A percentile compares a stretch with the other conserved stretches of the same genome.
These are phyloP conservation scores for Caenorhabditis becei DNA, from an alignment of 2,888 invertebrate genomes.

Conservation along the genomic window DNA sequence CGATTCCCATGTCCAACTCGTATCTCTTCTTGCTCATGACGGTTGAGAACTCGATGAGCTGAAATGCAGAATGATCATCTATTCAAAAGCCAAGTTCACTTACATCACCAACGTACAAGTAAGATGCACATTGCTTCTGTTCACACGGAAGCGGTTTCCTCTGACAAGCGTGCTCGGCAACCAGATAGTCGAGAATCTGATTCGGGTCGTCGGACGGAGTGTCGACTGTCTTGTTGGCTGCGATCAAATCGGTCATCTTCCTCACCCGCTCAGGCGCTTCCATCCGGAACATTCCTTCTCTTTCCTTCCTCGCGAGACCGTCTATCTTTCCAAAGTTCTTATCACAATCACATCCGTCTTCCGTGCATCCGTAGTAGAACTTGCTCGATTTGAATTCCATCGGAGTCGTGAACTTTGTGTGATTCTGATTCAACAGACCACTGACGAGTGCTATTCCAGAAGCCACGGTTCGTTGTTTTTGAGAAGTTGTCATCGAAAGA, in stretches of 20 bases:
- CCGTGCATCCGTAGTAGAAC: conserved; percentile 25
- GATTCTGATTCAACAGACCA: conserved; percentile 30
- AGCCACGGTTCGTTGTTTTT: conserved; percentile 25
- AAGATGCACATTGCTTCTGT: conserved; percentile 10
- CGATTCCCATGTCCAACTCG: conserved; percentile 38
- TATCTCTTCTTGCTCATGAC: conserved; percentile 18
- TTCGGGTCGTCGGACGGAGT: conserved; percentile 8
- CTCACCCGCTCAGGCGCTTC: conserved; percentile 7
- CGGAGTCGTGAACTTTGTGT: conserved; percentile 14
- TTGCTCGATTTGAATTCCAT: conserved; percentile 20
- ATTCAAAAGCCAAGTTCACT: conserved; percentile 3
- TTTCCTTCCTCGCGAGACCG: conserved; percentile 19
- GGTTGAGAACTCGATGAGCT: conserved; percentile 32
- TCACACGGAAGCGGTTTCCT: conserved; percentile 25
- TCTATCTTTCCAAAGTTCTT: conserved; percentile 3
- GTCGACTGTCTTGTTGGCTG: neutral
- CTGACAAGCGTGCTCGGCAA: conserved; percentile 21
- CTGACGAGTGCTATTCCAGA: conserved; percentile 28
- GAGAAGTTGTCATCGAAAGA: conserved; percentile 14
- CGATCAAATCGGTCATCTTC: neutral
- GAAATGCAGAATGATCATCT: neutral
- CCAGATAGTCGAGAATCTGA: conserved; percentile 22
- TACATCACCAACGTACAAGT: conserved; percentile 28
- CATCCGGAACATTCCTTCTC: conserved; percentile 34
- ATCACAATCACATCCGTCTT: conserved; percentile 31